Conservation (phyloP, 2,888 invertebrate genomes). For the Eumerus sabulonum region DNA sequence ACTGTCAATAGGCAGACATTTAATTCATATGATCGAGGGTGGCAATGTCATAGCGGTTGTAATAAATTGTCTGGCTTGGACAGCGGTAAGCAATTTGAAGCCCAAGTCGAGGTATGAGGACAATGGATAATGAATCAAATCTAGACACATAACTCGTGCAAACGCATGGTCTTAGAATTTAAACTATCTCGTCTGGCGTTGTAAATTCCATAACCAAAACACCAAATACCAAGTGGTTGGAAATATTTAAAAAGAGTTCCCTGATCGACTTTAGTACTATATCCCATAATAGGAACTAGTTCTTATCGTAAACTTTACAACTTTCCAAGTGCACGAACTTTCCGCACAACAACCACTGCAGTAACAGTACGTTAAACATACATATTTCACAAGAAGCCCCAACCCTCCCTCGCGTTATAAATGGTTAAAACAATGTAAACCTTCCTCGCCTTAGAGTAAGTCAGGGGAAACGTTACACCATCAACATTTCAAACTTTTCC, state of each 20-base stretch:
- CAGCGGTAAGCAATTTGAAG: too few relatives aligned
- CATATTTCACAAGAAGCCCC: slow-evolving; percentile 18
- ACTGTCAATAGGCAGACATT: too few relatives aligned
- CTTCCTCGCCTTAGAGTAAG: slow-evolving; percentile 4
- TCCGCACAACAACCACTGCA: slow-evolving; percentile 6
- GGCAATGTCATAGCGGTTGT: slow-evolving; percentile 40
- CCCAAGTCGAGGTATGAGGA: too few relatives aligned
- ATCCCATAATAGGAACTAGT: too few relatives aligned
- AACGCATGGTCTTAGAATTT: too few relatives aligned
- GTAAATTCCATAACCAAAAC: too few relatives aligned
- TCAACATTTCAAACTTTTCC: slow-evolving; percentile 24
- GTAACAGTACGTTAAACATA: slow-evolving; percentile 4
- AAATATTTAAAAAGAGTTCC: too few relatives aligned
- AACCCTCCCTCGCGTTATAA: not conserved
- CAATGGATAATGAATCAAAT: too few relatives aligned
- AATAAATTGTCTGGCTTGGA: slow-evolving; percentile 5
- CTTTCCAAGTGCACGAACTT: slow-evolving; percentile 30
- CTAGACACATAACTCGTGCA: too few relatives aligned
- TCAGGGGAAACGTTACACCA: slow-evolving; percentile 9
- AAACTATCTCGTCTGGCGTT: too few relatives aligned
- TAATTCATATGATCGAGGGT: slow-evolving; percentile 13
- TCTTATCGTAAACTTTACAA: not conserved
- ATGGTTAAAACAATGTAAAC: slow-evolving; percentile 29
- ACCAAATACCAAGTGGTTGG: too few relatives aligned
- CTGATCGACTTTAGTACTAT: too few relatives aligned